These are phyloP conservation scores for Hexactinellida sp. DNA, from an alignment of 37 sponge, comb jelly and placozoan species.

Conservation along the genomic window DNA sequence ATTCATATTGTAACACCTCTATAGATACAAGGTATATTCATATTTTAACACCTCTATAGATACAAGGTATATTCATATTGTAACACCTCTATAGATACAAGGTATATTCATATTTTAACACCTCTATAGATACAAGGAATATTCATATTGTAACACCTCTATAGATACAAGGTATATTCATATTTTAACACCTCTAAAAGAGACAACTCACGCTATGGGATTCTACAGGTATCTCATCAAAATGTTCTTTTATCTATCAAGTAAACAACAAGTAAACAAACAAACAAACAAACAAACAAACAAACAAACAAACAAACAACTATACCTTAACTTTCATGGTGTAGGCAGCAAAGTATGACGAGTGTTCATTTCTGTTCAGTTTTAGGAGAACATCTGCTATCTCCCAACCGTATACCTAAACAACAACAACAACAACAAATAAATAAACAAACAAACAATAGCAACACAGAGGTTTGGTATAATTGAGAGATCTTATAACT, in stretches of 20 bases:
- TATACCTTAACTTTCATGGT: neutral
- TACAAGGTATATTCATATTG: no score
- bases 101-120: no score
- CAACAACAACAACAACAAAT: neutral
- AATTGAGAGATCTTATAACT: no score
- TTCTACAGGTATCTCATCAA: conserved; percentile 6
- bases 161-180: no score
- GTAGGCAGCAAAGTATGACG: neutral
- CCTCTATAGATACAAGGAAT: no score
- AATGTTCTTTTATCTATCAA: neutral
- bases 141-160: no score
- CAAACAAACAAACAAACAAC: neutral
- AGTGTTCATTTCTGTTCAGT: conserved; percentile 2
- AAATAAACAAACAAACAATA: conserved; percentile 5
- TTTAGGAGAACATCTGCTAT: neutral
- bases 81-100: no score
- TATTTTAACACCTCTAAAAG: no score
- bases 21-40: no score
- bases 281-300: neutral
- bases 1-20: no score
- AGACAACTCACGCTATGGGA: neutral
- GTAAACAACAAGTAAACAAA: neutral
- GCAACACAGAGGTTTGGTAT: neutral
- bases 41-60: neutral
- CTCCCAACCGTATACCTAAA: conserved; percentile 1